Base-by-base conservation (phyloP, 2,797 vertebrate genomes). In the Percopsis omiscomaycus region DNA sequence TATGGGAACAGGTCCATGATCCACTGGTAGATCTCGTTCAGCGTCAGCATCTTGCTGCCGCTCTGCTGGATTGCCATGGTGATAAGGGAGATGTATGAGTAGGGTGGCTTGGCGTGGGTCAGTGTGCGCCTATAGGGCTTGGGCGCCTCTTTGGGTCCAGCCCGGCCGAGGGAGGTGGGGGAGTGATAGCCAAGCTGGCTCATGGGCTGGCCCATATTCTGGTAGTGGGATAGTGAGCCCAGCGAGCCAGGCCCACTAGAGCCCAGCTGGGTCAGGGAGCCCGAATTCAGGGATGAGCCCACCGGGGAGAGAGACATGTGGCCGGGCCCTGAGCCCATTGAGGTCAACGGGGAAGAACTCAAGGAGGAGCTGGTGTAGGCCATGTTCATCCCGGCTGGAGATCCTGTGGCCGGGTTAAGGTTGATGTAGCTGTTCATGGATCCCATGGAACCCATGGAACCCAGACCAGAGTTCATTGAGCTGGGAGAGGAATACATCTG, bases 21-120 rank as follows among this genome's bases (percentile, higher is more conserved):
- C 95, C 95, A 96, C 79, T 96, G 95, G 89, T 96, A 96, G 86
- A 96, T 96, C 89, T 96, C 95, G 0, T 95, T 96, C 54, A 96
- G 89, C 0, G 95, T 96, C 44, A 96, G 91, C 95, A 96, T 96
- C 90, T 96, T 96, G 86, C 90, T 94, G 16, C 89, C 89, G 0
- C 94, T 94, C 89, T 96, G 95, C 88, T 96, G 95, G 82, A 96
- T 96, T 0, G 95, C 95, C 95, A 96, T 96, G 76, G 94, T 96
- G 84, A 96, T 96, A 78, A 96, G 94, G 5, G 95, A 96, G 89
- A 96, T 96, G 88, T 96, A 96, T 27, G 95, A 95, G 57, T 95
- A 96, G 0, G 95, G 95, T 0, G 95, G 95, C 85, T 96, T 96
- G 86, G 95, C 95, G 0, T 96, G 95, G 50, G 94, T 94, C 83